Conservation (phyloP, 2,797 vertebrate genomes). For the Hypotaenidia philippensis region DNA sequence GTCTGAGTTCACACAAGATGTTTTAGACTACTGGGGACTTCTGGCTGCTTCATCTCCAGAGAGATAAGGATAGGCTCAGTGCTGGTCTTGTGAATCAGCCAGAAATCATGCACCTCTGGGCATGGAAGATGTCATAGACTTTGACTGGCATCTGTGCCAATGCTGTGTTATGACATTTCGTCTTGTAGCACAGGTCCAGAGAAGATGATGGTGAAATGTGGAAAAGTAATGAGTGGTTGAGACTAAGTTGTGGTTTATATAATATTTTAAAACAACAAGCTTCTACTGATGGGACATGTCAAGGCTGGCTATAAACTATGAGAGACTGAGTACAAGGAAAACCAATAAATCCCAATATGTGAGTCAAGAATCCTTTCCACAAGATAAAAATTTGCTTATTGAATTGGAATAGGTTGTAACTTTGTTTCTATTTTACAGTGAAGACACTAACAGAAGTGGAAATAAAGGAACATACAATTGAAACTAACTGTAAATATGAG, state of each 20-base stretch:
- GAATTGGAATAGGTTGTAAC: background rate
- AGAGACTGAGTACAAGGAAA: background rate
- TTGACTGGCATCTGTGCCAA: accelerated
- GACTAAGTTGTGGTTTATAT: background rate
- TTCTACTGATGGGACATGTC: background rate
- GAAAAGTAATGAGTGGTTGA: background rate
- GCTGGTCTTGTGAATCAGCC: accelerated
- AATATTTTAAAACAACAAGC: background rate
- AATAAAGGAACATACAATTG: background rate
- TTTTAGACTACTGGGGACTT: background rate
- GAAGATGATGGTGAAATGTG: background rate
- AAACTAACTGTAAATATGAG: background rate
- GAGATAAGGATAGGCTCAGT: background rate
- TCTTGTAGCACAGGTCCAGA: background rate
- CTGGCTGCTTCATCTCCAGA: background rate
- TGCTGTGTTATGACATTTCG: background rate
- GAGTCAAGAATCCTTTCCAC: background rate
- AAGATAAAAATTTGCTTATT: background rate
- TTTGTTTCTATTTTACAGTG: background rate
- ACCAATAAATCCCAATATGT: background rate
- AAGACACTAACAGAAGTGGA: background rate
- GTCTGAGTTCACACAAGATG: accelerated
- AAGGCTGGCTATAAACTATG: background rate
- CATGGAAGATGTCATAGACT: accelerated
- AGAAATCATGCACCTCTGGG: background rate